Percentiles rank a stretch among this genome's conserved stretches.
Evolutionary conservation across 2,797 vertebrate genomes (phyloP).

Genomic region (Siniperca undulata): DNA sequence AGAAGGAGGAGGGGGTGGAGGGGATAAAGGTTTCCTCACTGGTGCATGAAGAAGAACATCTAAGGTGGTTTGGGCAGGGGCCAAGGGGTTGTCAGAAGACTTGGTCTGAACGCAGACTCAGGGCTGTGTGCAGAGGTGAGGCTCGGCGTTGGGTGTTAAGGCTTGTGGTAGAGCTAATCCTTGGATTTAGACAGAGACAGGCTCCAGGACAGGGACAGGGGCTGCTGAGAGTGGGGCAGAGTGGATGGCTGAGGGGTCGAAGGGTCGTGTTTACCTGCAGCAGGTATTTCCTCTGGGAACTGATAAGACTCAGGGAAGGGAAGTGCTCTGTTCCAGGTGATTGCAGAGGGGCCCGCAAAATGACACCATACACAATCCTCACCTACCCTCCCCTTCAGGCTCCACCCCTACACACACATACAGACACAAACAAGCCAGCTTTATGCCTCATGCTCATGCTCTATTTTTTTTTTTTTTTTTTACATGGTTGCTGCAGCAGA

Average conservation of each 20-base stretch:
- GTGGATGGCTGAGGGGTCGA: constrained; percentile 81
- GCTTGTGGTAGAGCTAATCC: constrained; percentile 65
- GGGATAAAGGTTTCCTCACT: constrained; percentile 66
- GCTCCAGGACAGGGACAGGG: constrained; percentile 55
- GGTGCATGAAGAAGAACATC: constrained; percentile 83
- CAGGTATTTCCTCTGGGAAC: constrained; percentile 96
- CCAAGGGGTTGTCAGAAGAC: constrained; percentile 44
- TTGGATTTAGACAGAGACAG: constrained; percentile 54
- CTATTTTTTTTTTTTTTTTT: constrained; percentile 29
- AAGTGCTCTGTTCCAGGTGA: constrained; percentile 98
- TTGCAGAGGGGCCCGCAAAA: constrained; percentile 89
- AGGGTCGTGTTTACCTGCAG: constrained; percentile 96
- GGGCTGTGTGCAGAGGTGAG: constrained; percentile 26
- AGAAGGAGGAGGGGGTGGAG: constrained; percentile 15
- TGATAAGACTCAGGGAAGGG: constrained; percentile 95
- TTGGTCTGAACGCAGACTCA: constrained; percentile 19
- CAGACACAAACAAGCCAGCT: constrained; percentile 63
- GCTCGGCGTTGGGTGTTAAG: constrained; percentile 25
- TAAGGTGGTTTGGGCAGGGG: constrained; percentile 63
- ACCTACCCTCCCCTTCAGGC: constrained; percentile 62
- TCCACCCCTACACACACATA: constrained; percentile 51
- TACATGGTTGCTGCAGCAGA: background rate
- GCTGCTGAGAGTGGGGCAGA: constrained; percentile 50
- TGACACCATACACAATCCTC: constrained; percentile 86
- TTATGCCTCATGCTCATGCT: constrained; percentile 56